These are phyloP conservation scores for Gavia stellata DNA, from an alignment of 2,113 vertebrate species.

Conservation along the genomic window DNA sequence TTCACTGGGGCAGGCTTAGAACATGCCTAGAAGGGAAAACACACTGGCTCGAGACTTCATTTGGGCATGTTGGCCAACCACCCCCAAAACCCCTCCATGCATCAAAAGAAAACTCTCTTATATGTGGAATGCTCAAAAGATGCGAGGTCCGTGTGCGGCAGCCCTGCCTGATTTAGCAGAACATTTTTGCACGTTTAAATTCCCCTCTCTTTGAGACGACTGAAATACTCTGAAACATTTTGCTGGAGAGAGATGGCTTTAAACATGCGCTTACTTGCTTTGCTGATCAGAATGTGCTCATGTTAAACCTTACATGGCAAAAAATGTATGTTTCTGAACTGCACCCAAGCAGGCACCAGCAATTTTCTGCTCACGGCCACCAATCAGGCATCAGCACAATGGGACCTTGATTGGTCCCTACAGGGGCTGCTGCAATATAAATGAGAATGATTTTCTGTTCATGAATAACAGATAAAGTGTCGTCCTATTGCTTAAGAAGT, in stretches of 20 bases:
- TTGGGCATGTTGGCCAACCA: too few relatives aligned
- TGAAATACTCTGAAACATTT: background rate
- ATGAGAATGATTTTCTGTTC: slow-evolving; percentile 3
- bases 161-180: background rate
- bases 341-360: slow-evolving; percentile 23
- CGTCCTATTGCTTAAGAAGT: background rate
- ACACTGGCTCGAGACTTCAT: background rate
- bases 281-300: slow-evolving; percentile 2
- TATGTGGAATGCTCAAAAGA: background rate
- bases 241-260: background rate
- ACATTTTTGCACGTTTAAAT: background rate
- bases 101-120: background rate
- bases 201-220: background rate
- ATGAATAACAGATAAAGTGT: slow-evolving; percentile 8
- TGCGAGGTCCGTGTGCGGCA: accelerated
- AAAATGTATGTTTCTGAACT: slow-evolving; percentile 9
- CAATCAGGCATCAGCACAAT: slow-evolving; percentile 10
- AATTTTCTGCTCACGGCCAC: background rate
- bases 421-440: background rate
- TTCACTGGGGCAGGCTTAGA: background rate
- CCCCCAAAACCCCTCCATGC: background rate
- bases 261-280: background rate
- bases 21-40: background rate
- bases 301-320: slow-evolving; percentile 49
- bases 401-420: slow-evolving; percentile 5